Percentiles rank a stretch among this genome's conserved stretches.
phyloP scores from a whole-genome alignment of 2,888 invertebrate genomes.

The Sarcophaga rosellei region DNA sequence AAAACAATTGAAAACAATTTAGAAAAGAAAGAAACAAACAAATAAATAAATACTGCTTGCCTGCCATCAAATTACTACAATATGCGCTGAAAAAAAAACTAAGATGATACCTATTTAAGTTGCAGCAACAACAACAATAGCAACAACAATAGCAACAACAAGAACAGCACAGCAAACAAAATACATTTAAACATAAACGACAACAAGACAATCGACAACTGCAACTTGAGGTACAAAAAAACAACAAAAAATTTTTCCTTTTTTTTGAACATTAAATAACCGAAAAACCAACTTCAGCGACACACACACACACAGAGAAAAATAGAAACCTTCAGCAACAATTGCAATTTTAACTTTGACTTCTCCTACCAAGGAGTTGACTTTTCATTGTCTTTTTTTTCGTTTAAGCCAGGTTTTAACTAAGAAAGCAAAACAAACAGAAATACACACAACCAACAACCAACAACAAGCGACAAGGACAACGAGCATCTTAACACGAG shows the following conservation, averaged over 20 bases:
- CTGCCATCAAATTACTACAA: constrained; percentile 67
- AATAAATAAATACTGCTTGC: constrained; percentile 65
- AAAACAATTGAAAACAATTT: constrained; percentile 62
- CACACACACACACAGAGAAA: constrained; percentile 9
- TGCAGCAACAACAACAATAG: constrained; percentile 34
- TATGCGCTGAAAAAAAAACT: constrained; percentile 55
- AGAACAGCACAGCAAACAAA: constrained; percentile 72
- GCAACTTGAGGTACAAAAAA: constrained; percentile 41
- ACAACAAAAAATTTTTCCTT: constrained; percentile 3
- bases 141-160: background rate
- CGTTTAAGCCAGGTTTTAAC: constrained; percentile 23
- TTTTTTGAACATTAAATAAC: constrained; percentile 28
- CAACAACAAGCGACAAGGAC: constrained; percentile 64
- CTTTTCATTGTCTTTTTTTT: constrained; percentile 25
- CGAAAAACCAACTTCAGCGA: background rate
- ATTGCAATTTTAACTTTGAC: constrained; percentile 68
- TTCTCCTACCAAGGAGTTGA: constrained; percentile 54
- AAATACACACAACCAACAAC: background rate
- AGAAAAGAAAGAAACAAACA: constrained; percentile 52
- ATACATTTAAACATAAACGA: constrained; percentile 81
- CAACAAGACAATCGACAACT: constrained; percentile 80
- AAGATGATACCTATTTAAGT: constrained; percentile 62
- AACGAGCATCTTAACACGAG: constrained; percentile 69
- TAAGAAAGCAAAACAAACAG: background rate
- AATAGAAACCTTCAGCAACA: constrained; percentile 49